Conservation (phyloP, 2,888 invertebrate genomes). For the Dryobotodes eremita region DNA sequence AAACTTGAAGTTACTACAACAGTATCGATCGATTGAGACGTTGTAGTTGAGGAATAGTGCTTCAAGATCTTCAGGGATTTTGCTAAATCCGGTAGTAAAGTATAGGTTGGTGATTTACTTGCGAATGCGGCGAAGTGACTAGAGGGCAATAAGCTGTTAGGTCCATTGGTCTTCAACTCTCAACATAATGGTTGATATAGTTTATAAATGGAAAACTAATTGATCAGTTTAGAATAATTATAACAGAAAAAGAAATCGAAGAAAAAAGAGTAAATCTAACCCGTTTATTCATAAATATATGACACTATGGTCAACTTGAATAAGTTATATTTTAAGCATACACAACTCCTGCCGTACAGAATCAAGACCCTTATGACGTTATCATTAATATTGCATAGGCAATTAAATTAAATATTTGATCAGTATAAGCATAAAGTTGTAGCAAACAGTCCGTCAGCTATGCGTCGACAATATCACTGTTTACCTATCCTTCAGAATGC, state of each 20-base stretch:
- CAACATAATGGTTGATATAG: too few relatives aligned
- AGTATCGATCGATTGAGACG: slow-evolving; percentile 26
- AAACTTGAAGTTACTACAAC: slow-evolving; percentile 22
- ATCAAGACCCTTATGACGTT: slow-evolving; percentile 8
- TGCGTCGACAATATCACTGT: slow-evolving; percentile 70
- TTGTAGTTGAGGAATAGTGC: not conserved
- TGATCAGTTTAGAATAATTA: not conserved
- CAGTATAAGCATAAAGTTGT: slow-evolving; percentile 31
- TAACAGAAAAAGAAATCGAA: not conserved
- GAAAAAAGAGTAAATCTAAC: too few relatives aligned
- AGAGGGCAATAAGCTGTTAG: not conserved
- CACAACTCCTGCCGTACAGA: not conserved
- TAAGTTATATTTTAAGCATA: not conserved
- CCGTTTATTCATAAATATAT: not conserved
- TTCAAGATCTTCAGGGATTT: slow-evolving; percentile 17
- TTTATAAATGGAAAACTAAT: too few relatives aligned
- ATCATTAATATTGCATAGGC: slow-evolving; percentile 50
- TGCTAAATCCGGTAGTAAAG: not conserved
- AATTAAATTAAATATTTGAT: slow-evolving; percentile 53
- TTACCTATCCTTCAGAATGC: slow-evolving; percentile 65
- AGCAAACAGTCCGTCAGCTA: slow-evolving; percentile 64
- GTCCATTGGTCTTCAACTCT: too few relatives aligned
- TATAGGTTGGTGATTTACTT: not conserved
- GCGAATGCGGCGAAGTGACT: not conserved
- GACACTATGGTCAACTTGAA: not conserved